Evolutionary conservation across 2,888 invertebrate genomes (phyloP).

Genomic region (Oligia latruncula): DNA sequence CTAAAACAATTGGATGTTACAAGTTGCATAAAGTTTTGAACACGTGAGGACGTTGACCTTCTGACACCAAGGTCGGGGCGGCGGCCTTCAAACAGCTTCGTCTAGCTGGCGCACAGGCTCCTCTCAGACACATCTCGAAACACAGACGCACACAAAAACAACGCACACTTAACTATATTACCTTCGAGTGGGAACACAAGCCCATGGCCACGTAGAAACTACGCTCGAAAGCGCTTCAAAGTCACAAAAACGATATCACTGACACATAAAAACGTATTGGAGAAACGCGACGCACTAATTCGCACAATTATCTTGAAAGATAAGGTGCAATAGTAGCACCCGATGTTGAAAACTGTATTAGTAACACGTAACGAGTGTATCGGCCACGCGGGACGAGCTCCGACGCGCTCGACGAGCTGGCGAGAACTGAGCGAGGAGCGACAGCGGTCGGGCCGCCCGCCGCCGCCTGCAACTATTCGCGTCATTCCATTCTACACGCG

Average conservation of each 20-base stretch:
- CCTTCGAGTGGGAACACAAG: conserved; percentile 85
- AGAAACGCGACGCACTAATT: conserved; percentile 81
- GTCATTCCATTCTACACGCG: conserved; percentile 86
- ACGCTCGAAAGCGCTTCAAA: conserved; percentile 80
- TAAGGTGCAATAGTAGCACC: conserved; percentile 83
- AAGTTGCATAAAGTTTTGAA: conserved; percentile 81
- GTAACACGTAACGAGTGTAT: conserved; percentile 70
- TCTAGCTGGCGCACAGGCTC: conserved; percentile 82
- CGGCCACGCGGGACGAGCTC: conserved; percentile 87
- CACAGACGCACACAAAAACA: conserved; percentile 78
- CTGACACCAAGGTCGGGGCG: conserved; percentile 88
- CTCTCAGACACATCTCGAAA: conserved; percentile 78
- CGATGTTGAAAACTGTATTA: conserved; percentile 72
- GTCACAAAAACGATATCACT: conserved; percentile 78
- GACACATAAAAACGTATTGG: conserved; percentile 71
- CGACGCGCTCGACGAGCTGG: conserved; percentile 81
- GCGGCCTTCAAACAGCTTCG: conserved; percentile 89
- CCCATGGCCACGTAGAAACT: conserved; percentile 87
- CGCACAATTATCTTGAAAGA: conserved; percentile 84
- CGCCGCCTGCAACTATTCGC: conserved; percentile 86
- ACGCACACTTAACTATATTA: conserved; percentile 82
- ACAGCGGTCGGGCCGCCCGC: conserved; percentile 74
- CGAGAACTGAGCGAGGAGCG: conserved; percentile 79
- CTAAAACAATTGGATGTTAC: conserved; percentile 56
- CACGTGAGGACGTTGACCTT: conserved; percentile 88